Evolutionary conservation across 2,888 invertebrate genomes (phyloP).

Genomic region (Serrognathus titanus): DNA sequence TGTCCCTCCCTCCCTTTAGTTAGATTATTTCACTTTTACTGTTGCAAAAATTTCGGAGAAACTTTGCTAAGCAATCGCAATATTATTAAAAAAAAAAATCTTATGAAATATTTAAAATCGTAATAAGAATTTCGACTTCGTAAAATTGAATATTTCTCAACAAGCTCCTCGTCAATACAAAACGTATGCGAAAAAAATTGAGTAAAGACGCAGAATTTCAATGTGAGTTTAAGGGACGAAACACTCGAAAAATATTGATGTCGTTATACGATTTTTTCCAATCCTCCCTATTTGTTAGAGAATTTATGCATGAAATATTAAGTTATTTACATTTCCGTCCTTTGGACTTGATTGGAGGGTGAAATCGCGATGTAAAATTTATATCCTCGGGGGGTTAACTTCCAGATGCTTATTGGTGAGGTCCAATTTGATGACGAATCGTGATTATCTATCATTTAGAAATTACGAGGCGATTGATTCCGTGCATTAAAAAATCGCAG

Average conservation of each 20-base stretch:
- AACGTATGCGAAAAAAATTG: constrained; percentile 4
- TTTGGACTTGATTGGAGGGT: constrained; percentile 22
- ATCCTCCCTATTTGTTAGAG: constrained; percentile 23
- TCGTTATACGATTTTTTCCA: constrained; percentile 14
- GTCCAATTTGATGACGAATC: constrained; percentile 40
- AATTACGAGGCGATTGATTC: constrained; percentile 10
- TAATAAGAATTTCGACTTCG: too few relatives aligned
- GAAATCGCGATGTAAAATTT: constrained; percentile 19
- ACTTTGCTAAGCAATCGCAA: too few relatives aligned
- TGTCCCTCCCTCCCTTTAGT: too few relatives aligned
- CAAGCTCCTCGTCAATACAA: background rate
- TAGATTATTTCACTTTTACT: too few relatives aligned
- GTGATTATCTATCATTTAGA: constrained; percentile 28
- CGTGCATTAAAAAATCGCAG: background rate
- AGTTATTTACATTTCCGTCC: constrained; percentile 33
- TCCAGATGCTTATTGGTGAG: constrained; percentile 38
- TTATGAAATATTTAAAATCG: too few relatives aligned
- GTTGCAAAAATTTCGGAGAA: too few relatives aligned
- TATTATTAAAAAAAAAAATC: too few relatives aligned
- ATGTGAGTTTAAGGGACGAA: background rate
- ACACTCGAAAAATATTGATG: constrained; percentile 7
- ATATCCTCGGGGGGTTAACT: constrained; percentile 18
- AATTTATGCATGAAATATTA: constrained; percentile 32
- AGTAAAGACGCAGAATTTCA: background rate
- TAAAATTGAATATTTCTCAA: too few relatives aligned